Conservation (phyloP, 2,113 vertebrate species). For the Parotia lawesii region DNA sequence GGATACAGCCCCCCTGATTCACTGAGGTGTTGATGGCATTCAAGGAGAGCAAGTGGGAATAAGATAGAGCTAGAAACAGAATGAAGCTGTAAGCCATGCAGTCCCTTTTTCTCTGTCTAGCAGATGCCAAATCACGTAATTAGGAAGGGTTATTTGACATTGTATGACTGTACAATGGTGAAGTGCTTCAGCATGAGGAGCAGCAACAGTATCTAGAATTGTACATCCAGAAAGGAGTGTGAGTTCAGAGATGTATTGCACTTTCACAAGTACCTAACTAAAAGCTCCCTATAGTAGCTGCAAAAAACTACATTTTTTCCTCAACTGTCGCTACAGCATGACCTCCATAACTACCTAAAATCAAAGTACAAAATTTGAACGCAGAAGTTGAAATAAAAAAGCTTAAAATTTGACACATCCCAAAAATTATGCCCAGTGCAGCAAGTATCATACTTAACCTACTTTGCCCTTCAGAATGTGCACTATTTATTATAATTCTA, state of each 20-base stretch:
- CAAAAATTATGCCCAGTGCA: background rate
- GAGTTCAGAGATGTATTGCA: background rate
- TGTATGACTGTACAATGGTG: background rate
- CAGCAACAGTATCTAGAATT: background rate
- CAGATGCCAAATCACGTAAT: background rate
- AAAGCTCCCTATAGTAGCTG: background rate
- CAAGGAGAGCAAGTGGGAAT: background rate
- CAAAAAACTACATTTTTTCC: background rate
- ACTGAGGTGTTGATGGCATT: background rate
- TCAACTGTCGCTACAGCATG: background rate
- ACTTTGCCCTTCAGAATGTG: constrained; percentile 11
- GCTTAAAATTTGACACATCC: background rate
- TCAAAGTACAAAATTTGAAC: background rate
- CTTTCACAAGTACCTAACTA: background rate
- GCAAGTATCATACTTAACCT: background rate
- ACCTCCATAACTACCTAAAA: background rate
- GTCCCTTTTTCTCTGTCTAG: background rate
- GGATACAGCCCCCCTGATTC: background rate
- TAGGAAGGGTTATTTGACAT: background rate
- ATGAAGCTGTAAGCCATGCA: background rate
- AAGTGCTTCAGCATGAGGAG: background rate
- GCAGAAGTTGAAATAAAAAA: background rate
- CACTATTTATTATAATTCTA: constrained; percentile 47
- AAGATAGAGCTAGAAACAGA: background rate
- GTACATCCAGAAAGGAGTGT: background rate